Evolutionary conservation across 2,888 invertebrate genomes (phyloP).

Genomic region (Rapana venosa): DNA sequence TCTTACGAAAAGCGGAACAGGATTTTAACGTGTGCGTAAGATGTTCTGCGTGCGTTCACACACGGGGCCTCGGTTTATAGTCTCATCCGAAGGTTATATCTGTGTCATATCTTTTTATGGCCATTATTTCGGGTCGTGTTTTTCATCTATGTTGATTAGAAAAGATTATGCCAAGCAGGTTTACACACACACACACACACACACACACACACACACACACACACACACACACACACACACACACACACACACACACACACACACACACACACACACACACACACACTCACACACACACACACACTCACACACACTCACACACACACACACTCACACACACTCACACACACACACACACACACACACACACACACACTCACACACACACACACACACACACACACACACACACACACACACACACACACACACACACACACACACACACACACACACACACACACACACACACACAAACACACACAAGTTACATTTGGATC

Average conservation of each 20-base stretch:
- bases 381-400: slow-evolving; percentile 31
- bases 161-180: not conserved
- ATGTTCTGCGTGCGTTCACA: too few relatives aligned
- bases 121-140: too few relatives aligned
- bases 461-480: too few relatives aligned
- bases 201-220: slow-evolving; percentile 26
- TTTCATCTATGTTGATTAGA: too few relatives aligned
- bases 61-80: too few relatives aligned
- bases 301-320: slow-evolving; percentile 28
- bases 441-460: not conserved
- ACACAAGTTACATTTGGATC: too few relatives aligned
- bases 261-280: slow-evolving; percentile 33
- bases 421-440: not conserved
- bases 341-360: slow-evolving; percentile 7
- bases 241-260: slow-evolving; percentile 14
- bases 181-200: not conserved
- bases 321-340: slow-evolving; percentile 38
- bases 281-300: slow-evolving; percentile 31
- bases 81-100: too few relatives aligned
- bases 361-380: slow-evolving; percentile 34
- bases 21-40: too few relatives aligned
- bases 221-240: slow-evolving; percentile 31
- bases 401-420: slow-evolving; percentile 21
- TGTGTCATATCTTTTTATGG: too few relatives aligned
- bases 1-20: too few relatives aligned